Base-by-base conservation (phyloP, 1,140 invertebrate genomes). In the Arion vulgaris region DNA sequence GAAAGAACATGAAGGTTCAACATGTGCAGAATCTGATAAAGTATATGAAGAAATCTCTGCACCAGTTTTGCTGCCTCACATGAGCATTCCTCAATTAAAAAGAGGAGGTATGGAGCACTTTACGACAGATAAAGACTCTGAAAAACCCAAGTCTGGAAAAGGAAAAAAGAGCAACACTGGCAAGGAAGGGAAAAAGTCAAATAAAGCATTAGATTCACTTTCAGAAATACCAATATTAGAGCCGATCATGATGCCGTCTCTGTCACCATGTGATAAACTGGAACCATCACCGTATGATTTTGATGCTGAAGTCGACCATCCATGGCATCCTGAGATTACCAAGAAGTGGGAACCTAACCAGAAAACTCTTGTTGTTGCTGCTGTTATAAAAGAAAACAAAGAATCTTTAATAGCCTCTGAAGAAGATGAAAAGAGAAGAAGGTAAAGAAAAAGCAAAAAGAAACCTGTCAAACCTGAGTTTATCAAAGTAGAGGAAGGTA, bases 151-250 rank as follows among this genome's bases (percentile, higher is more conserved):
- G 79, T 36, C 15, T 78, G 80, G 41, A 73, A 86, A 34, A 73
- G 81, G 85, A 32, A 66, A n/a, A 89, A 85, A 92, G 93, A 82
- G 93, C 93, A 82, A 92, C 93, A 82, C 80, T 74, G 62, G 38
- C 84, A 89, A 82, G 41, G 83, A 86, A 80, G 76, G 23, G 41
- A 80, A 83, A 49, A 86, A 83, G 62, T 41, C 41, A 11, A 71
- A 53, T 38, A 75, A 74, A 71, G 71, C 73, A 71, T 53, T 53
- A 41, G 41, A 53, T 7, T 38, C 39, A 32, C 26, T 7, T 36
- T 38, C 51, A 39, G 80, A 74, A 41, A 66, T 66, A 32, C 62
- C 62, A 28, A 28, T 28, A 5, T 32, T 66, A 32, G 28, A 32
- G 11, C 62, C 62, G 2, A 66, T 66, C 7, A 7, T 32, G n/a